Base-by-base conservation (phyloP, 2,797 vertebrate genomes). In the Labroides dimidiatus region DNA sequence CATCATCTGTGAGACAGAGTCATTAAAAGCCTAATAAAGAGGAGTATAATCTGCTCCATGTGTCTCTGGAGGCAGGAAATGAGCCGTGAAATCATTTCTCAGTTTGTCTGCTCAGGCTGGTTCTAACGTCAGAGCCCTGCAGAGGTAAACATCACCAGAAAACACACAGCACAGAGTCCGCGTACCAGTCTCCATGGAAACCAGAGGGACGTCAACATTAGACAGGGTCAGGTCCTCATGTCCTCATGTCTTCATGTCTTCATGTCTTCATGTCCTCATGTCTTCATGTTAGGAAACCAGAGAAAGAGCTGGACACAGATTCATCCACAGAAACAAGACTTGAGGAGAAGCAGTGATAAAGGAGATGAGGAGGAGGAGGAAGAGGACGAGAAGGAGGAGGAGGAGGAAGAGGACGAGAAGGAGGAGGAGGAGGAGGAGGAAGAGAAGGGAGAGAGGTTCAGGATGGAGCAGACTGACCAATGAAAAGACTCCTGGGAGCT, bases 81-180 rank as follows among this genome's bases (percentile, higher is more conserved):
- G 64, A 71, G 27, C 67, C 58, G 65, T 69, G 62, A 76, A 70
- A 56, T 47, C 4, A 9, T 73, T 70, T 75, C 50, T 72, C 56
- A 12, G 60, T 75, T 57, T 66, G 42, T 43, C 42, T n/a, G 56
- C 30, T 53, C 44, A 19, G 49, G 44, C 61, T 55, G 50, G 55
- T 70, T 12, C 19, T 61, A 47, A 64, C 15, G 70, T 17, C 49
- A 59, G 6, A n/a, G 20, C 27, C 47, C 30, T 51, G 67, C 63
- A 15, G 59, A 69, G 15, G 37, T 56, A 56, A 73, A 67, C 53
- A 64, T 75, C 56, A 37, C 7, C 5, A 8, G 21, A 19, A 62
- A 55, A 6, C 19, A 6, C 19, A 50, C 20, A 57, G 49, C n/a
- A 3, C 30, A 27, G 19, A 53, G 52, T 42, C 39, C 4, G 24